Conservation (phyloP, 2,797 vertebrate genomes). For the Hippopotamyrus pictus region DNA sequence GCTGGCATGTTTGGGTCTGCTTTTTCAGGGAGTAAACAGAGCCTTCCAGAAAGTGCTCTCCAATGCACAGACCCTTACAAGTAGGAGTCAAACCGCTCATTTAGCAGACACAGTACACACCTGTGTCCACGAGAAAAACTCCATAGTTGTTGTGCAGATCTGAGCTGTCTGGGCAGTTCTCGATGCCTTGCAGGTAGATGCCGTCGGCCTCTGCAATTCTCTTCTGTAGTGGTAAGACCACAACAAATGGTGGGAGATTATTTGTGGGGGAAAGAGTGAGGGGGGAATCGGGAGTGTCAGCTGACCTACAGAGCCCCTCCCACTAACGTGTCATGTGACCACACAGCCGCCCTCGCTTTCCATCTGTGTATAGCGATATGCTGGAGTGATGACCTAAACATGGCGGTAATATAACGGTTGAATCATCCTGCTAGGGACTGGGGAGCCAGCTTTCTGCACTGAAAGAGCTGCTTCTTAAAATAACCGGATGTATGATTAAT, state of each 20-base stretch:
- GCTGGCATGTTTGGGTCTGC: not conserved
- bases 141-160: conserved; percentile 96
- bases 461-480: not conserved
- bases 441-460: not conserved
- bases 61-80: not conserved
- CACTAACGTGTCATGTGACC: not conserved
- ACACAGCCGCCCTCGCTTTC: not conserved
- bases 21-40: not conserved
- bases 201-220: conserved; percentile 70
- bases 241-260: not conserved
- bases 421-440: not conserved
- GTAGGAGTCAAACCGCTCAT: not conserved
- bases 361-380: not conserved
- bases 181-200: conserved; percentile 79
- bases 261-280: not conserved
- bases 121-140: conserved; percentile 87
- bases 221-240: not conserved
- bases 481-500: not conserved
- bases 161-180: conserved; percentile 85
- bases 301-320: not conserved
- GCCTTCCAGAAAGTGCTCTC: not conserved
- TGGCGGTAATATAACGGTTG: not conserved
- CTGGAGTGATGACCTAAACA: not conserved
- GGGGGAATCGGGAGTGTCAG: not conserved
- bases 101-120: conserved; percentile 55